Percentiles rank a stretch among this genome's conserved stretches.
Evolutionary conservation across 2,888 invertebrate genomes (phyloP).

Genomic region (Leptogaster cylindrica): DNA sequence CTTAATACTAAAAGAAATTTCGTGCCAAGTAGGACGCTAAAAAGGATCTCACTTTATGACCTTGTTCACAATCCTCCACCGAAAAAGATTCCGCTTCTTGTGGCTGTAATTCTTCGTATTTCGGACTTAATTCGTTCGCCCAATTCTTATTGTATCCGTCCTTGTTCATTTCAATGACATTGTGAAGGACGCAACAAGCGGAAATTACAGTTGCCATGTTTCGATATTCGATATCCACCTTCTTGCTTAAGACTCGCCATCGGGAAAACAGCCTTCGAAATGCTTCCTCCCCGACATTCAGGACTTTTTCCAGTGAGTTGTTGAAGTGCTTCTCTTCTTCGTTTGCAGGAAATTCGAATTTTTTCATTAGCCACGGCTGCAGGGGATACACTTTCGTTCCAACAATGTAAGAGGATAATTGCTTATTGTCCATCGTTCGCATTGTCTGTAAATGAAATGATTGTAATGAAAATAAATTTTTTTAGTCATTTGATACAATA

Average conservation of each 20-base stretch:
- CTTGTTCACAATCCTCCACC: constrained; percentile 4
- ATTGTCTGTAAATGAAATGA: constrained; percentile 21
- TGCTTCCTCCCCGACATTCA: constrained; percentile 55
- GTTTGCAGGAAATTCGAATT: constrained; percentile 53
- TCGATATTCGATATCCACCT: constrained; percentile 55
- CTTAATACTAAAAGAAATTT: constrained; percentile 1
- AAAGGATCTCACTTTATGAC: background rate
- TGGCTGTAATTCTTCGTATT: constrained; percentile 20
- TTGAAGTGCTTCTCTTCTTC: constrained; percentile 57
- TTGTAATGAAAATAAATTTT: background rate
- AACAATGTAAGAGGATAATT: constrained; percentile 32
- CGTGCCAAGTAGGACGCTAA: constrained; percentile 10
- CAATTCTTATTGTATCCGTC: constrained; percentile 56
- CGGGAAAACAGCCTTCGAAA: constrained; percentile 57
- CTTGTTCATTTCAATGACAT: constrained; percentile 55
- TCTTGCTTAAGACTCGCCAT: constrained; percentile 57
- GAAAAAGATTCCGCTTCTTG: background rate
- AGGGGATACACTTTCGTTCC: constrained; percentile 52
- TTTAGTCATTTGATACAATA: background rate
- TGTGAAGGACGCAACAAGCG: constrained; percentile 58
- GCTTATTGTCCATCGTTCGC: constrained; percentile 36
- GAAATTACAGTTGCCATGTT: constrained; percentile 56
- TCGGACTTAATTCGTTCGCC: constrained; percentile 49
- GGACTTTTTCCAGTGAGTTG: constrained; percentile 55
- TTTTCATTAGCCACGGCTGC: constrained; percentile 56